Conservation (phyloP, 2,888 invertebrate genomes). For the Acronicta psi region DNA sequence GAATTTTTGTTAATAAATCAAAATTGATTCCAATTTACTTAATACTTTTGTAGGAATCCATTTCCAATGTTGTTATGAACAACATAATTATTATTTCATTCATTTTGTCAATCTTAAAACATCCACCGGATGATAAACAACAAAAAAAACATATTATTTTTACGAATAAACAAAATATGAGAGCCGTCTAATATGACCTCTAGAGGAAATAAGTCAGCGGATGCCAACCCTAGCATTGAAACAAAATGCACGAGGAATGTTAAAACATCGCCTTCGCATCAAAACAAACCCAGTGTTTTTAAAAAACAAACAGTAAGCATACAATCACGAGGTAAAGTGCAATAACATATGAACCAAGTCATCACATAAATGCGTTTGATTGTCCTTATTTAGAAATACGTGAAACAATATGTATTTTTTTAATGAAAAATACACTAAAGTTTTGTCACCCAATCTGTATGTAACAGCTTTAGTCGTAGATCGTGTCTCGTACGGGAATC, state of each 20-base stretch:
- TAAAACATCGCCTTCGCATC: conserved; percentile 50
- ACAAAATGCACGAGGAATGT: conserved; percentile 54
- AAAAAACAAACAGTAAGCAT: conserved; percentile 49
- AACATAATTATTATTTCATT: too few species aligned
- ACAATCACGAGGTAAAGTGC: neutral
- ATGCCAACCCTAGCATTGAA: conserved; percentile 26
- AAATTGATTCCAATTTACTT: too few species aligned
- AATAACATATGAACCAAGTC: conserved; percentile 17
- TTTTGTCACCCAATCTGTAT: too few species aligned
- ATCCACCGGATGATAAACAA: neutral
- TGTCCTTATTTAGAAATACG: too few species aligned
- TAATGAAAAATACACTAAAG: too few species aligned
- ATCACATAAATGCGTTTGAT: neutral
- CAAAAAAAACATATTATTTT: neutral
- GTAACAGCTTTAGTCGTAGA: too few species aligned
- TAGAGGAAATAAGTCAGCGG: conserved; percentile 8
- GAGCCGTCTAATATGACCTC: conserved; percentile 3
- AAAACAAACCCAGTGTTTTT: conserved; percentile 57
- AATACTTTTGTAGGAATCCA: too few species aligned
- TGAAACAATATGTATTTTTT: too few species aligned
- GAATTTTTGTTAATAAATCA: too few species aligned
- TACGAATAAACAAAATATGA: neutral
- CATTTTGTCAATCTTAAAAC: neutral
- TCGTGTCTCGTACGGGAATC: too few species aligned
- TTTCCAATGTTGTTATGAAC: too few species aligned